Percentiles rank a stretch among this genome's conserved stretches.
Evolutionary conservation across 1,140 invertebrate genomes (phyloP).

Genomic region (Neodiprion lecontei): DNA sequence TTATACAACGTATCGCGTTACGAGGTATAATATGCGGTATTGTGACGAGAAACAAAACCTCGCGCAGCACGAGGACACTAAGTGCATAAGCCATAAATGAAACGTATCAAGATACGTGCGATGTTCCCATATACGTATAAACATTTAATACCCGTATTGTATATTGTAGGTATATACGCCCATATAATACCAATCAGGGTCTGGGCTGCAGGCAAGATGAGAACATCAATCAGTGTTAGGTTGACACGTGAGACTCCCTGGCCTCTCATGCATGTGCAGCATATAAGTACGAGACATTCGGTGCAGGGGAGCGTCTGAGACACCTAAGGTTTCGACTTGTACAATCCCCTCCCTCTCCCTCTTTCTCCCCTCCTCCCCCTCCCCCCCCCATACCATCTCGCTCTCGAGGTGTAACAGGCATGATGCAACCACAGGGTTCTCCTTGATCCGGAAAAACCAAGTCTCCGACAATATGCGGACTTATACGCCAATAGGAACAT

Average conservation of each 20-base stretch:
- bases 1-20: neutral
- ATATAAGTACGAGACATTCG: slow-evolving; percentile 18
- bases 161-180: slow-evolving; percentile 21
- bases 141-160: slow-evolving; percentile 19
- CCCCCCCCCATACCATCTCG: slow-evolving; percentile 7
- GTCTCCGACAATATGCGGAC: neutral
- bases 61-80: neutral
- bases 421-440: neutral
- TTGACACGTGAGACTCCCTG: neutral
- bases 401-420: neutral
- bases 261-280: slow-evolving; percentile 1
- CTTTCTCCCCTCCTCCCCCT: slow-evolving; percentile 14
- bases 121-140: neutral
- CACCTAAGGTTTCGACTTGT: slow-evolving; percentile 13
- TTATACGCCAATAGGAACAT: neutral
- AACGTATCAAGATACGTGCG: neutral
- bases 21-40: neutral
- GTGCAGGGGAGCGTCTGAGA: neutral
- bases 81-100: neutral
- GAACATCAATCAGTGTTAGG: neutral
- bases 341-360: slow-evolving; percentile 11
- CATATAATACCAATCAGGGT: neutral
- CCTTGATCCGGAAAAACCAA: neutral
- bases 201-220: slow-evolving; percentile 18
- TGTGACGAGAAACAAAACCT: neutral